phyloP scores from a whole-genome alignment of 2,113 vertebrate species.

The Lepidothrix coronata region DNA sequence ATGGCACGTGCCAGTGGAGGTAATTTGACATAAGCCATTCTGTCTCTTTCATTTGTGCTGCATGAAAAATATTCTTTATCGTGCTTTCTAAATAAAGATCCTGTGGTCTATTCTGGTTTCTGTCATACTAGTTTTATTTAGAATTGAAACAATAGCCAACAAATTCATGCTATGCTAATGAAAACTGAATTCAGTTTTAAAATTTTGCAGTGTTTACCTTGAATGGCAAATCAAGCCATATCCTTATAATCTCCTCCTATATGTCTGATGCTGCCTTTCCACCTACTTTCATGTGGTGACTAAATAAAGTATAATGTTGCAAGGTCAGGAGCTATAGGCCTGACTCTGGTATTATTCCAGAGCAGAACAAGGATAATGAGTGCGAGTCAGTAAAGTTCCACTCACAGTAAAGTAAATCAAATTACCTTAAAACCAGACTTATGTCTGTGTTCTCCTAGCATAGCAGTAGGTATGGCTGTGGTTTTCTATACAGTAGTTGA shows the following conservation, averaged over 20 bases:
- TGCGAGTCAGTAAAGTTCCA: not conserved
- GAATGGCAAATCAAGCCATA: not conserved
- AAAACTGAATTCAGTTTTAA: not conserved
- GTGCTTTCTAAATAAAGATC: not conserved
- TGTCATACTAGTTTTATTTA: not conserved
- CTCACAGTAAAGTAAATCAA: not conserved
- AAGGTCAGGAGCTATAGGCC: not conserved
- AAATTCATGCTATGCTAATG: not conserved
- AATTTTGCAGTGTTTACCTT: not conserved
- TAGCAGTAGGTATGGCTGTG: not conserved
- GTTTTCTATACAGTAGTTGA: not conserved
- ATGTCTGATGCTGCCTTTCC: not conserved
- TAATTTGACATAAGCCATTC: conserved; percentile 64
- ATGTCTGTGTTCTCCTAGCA: not conserved
- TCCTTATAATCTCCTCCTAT: not conserved
- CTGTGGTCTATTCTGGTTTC: not conserved
- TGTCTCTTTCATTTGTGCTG: not conserved
- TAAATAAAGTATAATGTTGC: not conserved
- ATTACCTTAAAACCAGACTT: not conserved
- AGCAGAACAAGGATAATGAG: not conserved
- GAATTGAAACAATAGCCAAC: conserved; percentile 7
- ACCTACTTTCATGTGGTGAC: not conserved
- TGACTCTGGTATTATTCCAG: not conserved
- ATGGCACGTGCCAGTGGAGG: conserved; percentile 85
- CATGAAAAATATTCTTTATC: not conserved